Percentiles rank a stretch among this genome's conserved stretches.
Conservation (phyloP, 2,113 vertebrate species). For the Accipiter virgatus region DNA sequence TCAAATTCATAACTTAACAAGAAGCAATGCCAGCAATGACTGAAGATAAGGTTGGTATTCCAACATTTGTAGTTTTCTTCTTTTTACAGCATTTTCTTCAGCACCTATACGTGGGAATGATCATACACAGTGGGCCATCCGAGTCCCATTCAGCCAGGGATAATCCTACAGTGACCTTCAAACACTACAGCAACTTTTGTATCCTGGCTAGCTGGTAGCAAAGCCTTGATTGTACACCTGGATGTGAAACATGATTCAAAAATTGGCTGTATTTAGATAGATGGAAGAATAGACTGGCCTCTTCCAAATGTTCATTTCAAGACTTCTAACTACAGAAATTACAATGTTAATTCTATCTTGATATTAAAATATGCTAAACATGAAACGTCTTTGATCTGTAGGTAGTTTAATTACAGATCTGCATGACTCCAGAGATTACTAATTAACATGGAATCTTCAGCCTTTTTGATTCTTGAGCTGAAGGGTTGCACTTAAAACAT, state of each 20-base stretch:
- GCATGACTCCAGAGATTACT: background rate
- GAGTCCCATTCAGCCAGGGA: background rate
- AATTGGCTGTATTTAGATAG: background rate
- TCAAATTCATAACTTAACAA: background rate
- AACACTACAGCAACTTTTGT: background rate
- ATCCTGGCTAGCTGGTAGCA: background rate
- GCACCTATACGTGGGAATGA: background rate
- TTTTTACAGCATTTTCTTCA: background rate
- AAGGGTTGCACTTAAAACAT: background rate
- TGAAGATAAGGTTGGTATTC: background rate
- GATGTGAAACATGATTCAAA: background rate
- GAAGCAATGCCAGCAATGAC: background rate
- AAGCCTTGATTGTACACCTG: background rate
- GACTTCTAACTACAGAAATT: background rate
- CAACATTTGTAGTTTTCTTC: background rate
- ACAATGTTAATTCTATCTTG: background rate
- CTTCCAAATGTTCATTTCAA: background rate
- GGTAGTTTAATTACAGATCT: background rate
- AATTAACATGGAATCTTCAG: background rate
- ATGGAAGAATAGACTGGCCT: background rate
- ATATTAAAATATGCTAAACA: conserved; percentile 3
- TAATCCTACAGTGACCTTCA: background rate
- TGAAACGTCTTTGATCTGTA: background rate
- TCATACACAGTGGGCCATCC: background rate
- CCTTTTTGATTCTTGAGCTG: background rate